phyloP scores from a whole-genome alignment of 2,888 invertebrate species.

The Ormia ochracea region DNA sequence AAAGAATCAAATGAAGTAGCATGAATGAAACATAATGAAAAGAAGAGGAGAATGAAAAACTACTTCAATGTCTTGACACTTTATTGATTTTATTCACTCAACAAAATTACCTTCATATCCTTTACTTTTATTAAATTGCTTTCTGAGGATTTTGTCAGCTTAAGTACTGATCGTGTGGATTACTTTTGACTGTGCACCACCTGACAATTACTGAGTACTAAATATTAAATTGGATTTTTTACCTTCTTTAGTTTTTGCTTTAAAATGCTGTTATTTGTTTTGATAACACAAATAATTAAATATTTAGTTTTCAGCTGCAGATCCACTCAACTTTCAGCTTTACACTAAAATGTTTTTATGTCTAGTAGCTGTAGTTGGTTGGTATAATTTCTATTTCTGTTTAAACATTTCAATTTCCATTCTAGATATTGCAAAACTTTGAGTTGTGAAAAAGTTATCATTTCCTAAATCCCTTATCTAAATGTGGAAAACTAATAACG shows the following conservation, averaged over 20 bases:
- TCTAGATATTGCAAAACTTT: neutral
- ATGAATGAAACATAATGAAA: constrained; percentile 15
- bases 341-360: no score
- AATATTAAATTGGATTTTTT: constrained; percentile 9
- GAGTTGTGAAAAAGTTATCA: neutral
- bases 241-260: neutral
- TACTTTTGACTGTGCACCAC: constrained; percentile 22
- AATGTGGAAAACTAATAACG: neutral
- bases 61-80: constrained; percentile 50
- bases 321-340: neutral
- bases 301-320: neutral
- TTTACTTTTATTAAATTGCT: constrained; percentile 5
- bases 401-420: no score
- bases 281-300: neutral
- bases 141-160: constrained; percentile 18
- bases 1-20: constrained; percentile 14
- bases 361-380: no score
- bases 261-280: neutral
- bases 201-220: constrained; percentile 26
- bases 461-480: constrained; percentile 13
- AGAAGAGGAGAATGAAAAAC: constrained; percentile 9
- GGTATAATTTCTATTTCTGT: no score
- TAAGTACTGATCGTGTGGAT: constrained; percentile 13
- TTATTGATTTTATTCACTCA: constrained; percentile 55
- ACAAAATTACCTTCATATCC: constrained; percentile 43